Conservation (phyloP, 2,888 invertebrate species). For the Aleiodes leptofemur region DNA sequence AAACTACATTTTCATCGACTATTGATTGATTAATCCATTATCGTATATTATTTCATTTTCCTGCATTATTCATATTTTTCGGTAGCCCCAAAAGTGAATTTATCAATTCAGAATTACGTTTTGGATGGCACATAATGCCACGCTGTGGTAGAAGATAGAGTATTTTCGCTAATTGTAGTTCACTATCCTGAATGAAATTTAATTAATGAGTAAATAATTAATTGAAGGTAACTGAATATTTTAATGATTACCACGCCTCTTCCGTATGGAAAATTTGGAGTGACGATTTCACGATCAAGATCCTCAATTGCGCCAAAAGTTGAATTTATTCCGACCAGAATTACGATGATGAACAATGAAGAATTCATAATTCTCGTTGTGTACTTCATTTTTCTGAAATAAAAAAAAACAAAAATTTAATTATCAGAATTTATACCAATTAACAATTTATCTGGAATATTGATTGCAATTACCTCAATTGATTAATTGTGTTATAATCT, state of each 20-base stretch:
- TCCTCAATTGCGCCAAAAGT: slow-evolving; percentile 57
- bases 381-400: slow-evolving; percentile 40
- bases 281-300: slow-evolving; percentile 54
- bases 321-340: slow-evolving; percentile 51
- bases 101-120: slow-evolving; percentile 84
- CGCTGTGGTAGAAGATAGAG: slow-evolving; percentile 62
- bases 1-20: neutral
- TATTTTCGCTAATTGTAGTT: slow-evolving; percentile 65
- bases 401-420: neutral
- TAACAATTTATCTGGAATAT: too few species aligned
- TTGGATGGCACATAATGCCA: slow-evolving; percentile 74
- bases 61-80: slow-evolving; percentile 85
- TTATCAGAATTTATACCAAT: too few species aligned
- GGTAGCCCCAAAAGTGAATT: slow-evolving; percentile 87
- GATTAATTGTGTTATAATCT: too few species aligned
- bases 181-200: slow-evolving; percentile 63
- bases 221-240: slow-evolving; percentile 3
- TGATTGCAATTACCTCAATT: too few species aligned
- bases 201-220: neutral
- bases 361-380: slow-evolving; percentile 33
- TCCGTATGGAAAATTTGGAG: slow-evolving; percentile 53
- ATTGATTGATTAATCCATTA: neutral
- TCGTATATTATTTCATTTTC: slow-evolving; percentile 74
- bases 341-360: slow-evolving; percentile 46
- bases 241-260: slow-evolving; percentile 48